Base-by-base conservation (phyloP, 1,140 invertebrate species). In the Dufourea novaeangliae region DNA sequence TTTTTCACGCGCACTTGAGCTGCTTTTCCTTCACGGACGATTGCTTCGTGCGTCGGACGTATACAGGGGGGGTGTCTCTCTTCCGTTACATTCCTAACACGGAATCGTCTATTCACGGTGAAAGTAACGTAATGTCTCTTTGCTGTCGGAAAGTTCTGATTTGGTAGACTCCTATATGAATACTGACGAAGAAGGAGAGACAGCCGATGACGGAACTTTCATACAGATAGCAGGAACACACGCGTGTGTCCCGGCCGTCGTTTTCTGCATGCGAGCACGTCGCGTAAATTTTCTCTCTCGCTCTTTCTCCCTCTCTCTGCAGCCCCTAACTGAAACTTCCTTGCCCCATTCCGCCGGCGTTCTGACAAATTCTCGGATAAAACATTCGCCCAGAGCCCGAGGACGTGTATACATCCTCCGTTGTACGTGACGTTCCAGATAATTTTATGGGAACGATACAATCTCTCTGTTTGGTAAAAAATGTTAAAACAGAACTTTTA, bases 251-350 rank as follows among this genome's bases (percentile, higher is more conserved):
- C 29, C 12, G 27, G 20, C 32, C 73, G 54, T 79, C 76, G 80
- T 83, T 76, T 82, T 83, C 77, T 63, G 56, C 59, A 79, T 66
- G 76, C 63, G 52, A 82, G 52, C 70, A 83, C 70, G 71, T 83
- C 78, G 67, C 44, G 62, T 83, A 84, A 84, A 83, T 84, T 83
- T 82, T 56, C 75, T 70, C 75, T 54, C 46, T n/a, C 46, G 12
- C 3, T 14, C 41, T 8, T 3, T n/a, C 46, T 50, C 46, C 20
- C 46, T 50, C 17, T 50, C 46, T n/a, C 20, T 50, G n/a, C 64
- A 46, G 25, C 39, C 63, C 56, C 39, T 10, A 72, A 52, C 44
- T 64, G 25, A 52, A 56, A 32, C 11, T 12, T 22, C 27, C 39
- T 27, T 37, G 2, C 20, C 22, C 34, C 17, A 27, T 41, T 63